Evolutionary conservation across 2,888 invertebrate species (phyloP).

Genomic region (Brachylomia viminalis): DNA sequence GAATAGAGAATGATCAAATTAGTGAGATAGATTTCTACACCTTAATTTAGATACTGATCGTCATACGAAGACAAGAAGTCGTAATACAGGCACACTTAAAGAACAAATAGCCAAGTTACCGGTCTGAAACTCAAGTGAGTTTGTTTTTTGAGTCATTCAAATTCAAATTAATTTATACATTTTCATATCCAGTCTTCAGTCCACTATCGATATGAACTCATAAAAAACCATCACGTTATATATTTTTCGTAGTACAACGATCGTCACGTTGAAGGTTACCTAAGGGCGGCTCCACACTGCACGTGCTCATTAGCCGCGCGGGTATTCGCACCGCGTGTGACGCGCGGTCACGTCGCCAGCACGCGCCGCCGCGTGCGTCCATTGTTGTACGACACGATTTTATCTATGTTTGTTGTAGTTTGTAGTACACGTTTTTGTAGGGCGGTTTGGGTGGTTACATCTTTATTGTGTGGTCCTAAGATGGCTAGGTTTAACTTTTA

Average conservation of each 20-base stretch:
- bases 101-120: no score
- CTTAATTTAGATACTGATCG: no score
- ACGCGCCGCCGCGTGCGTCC: slow-evolving; percentile 80
- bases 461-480: slow-evolving; percentile 18
- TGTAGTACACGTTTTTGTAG: slow-evolving; percentile 13
- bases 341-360: slow-evolving; percentile 84
- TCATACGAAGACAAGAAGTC: no score
- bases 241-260: slow-evolving; percentile 11
- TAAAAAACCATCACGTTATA: slow-evolving; percentile 10
- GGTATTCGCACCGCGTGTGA: slow-evolving; percentile 85
- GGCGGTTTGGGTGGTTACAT: background rate
- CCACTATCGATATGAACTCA: background rate
- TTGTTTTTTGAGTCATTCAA: background rate
- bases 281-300: slow-evolving; percentile 78
- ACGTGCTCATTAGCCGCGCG: slow-evolving; percentile 84
- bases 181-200: background rate
- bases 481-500: background rate
- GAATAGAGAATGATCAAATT: no score
- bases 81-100: no score
- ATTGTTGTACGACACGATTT: slow-evolving; percentile 66
- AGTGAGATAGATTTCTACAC: no score
- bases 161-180: no score
- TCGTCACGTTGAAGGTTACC: slow-evolving; percentile 69
- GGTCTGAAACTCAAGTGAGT: no score
- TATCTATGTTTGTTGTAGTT: slow-evolving; percentile 38